Evolutionary conservation across 2,888 invertebrate genomes (phyloP), one percentile per base, ranked within the genome.

Genomic region (Folsomia candida): DNA sequence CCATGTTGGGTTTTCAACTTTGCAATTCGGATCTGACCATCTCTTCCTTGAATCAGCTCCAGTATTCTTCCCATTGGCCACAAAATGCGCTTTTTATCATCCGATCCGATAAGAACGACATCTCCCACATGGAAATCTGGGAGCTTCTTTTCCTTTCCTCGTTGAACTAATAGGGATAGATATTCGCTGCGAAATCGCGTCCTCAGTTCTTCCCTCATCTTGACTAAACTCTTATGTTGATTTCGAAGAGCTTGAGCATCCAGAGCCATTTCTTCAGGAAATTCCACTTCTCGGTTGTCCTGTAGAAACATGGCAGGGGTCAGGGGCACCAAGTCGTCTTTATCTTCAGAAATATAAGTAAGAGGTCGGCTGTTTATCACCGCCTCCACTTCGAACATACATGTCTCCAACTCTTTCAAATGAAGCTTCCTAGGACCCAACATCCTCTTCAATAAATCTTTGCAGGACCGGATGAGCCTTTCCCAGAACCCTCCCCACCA

Each of bases 381-480:
- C 1, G 78, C 72, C 73, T 84, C 83, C 58, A 80, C 80, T 69
- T 83, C 80, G 37, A 77, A 78, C 4, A 82, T 47, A 0, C 81
- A 68, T 0, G 81, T 82, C 18, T 24, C 18, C 61, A 83, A 68
- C 64, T 82, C 79, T 61, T 81, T 81, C 57, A 76, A 76, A 3
- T 27, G 68, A 4, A 83, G 73, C 64, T 78, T 79, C 2, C 81
- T 76, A 58, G 78, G 80, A 11, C 83, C 82, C 1, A 84, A 71
- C 6, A 81, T 77, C 65, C 81, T 79, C 18, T 81, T 69, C 22
- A 84, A 69, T 14, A 83, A 67, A 11, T 71, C 69, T 74, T 85
- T 85, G 3, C 84, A 51, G 4, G 82, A 60, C 9, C 82, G 80
- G 14, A 84, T 79, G 3, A 85, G 73, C 22, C 83, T n/a, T n/a